Conservation (phyloP, 2,797 vertebrate genomes). For the Todus mexicanus region DNA sequence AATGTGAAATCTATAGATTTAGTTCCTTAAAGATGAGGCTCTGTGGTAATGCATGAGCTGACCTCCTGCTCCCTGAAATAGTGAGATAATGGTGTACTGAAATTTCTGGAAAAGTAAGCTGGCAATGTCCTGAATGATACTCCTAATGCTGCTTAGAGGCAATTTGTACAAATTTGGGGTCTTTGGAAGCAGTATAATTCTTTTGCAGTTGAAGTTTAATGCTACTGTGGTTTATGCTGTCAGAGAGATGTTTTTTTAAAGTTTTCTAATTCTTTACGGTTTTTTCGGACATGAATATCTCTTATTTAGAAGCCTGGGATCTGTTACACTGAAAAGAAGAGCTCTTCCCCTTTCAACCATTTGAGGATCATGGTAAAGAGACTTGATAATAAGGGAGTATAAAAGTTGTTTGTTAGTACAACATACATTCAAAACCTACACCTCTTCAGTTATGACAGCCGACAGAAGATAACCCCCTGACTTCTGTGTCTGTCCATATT, state of each 20-base stretch:
- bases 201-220: not conserved
- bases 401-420: not conserved
- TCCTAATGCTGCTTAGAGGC: not conserved
- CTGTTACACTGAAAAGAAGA: not conserved
- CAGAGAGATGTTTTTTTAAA: not conserved
- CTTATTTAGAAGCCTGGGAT: not conserved
- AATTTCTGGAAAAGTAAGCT: not conserved
- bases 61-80: not conserved
- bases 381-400: not conserved
- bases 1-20: not conserved
- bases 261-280: not conserved
- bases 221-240: not conserved
- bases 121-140: not conserved
- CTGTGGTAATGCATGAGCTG: not conserved
- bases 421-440: not conserved
- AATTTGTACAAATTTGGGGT: not conserved
- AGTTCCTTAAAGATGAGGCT: not conserved
- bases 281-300: not conserved
- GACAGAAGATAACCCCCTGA: not conserved
- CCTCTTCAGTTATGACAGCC: not conserved
- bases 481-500: not conserved
- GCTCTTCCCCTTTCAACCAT: not conserved
- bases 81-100: not conserved
- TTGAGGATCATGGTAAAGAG: not conserved
- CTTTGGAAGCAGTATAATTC: not conserved